Evolutionary conservation across 2,888 invertebrate species (phyloP).

Genomic region (Allygus modestus): DNA sequence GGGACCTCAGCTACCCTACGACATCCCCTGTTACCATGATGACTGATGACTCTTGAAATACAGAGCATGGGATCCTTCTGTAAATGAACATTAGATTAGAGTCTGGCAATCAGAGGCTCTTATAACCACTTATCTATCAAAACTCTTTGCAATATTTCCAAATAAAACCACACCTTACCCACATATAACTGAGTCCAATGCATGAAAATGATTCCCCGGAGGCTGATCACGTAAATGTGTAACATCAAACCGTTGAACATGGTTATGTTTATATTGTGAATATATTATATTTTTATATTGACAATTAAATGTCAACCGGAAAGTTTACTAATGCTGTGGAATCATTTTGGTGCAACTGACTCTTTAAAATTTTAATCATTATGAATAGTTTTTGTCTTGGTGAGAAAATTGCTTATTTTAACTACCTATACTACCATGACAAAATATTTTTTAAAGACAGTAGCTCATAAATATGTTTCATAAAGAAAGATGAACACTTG

Average conservation of each 20-base stretch:
- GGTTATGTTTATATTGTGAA: neutral
- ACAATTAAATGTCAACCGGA: too few relatives aligned
- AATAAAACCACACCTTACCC: neutral
- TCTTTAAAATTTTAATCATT: too few relatives aligned
- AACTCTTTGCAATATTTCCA: neutral
- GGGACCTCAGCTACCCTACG: slow-evolving; percentile 36
- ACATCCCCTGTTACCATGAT: neutral
- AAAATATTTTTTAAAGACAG: too few relatives aligned
- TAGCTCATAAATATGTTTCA: too few relatives aligned
- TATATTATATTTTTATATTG: too few relatives aligned
- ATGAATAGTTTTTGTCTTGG: too few relatives aligned
- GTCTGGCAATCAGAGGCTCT: slow-evolving; percentile 4
- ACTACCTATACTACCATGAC: too few relatives aligned
- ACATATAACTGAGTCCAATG: neutral
- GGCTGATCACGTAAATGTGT: too few relatives aligned
- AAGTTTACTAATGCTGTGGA: too few relatives aligned
- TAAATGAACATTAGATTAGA: slow-evolving; percentile 55
- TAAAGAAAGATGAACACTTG: too few relatives aligned
- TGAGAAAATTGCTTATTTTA: too few relatives aligned
- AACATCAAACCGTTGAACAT: neutral
- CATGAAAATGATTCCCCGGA: neutral
- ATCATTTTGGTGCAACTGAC: too few relatives aligned
- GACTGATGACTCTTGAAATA: slow-evolving; percentile 41
- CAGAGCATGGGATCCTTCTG: slow-evolving; percentile 52
- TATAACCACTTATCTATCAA: neutral